A percentile compares a stretch with the other conserved stretches of the same genome.
phyloP scores from a whole-genome alignment of 2,797 vertebrate species.

The Spinus olivaceus region DNA sequence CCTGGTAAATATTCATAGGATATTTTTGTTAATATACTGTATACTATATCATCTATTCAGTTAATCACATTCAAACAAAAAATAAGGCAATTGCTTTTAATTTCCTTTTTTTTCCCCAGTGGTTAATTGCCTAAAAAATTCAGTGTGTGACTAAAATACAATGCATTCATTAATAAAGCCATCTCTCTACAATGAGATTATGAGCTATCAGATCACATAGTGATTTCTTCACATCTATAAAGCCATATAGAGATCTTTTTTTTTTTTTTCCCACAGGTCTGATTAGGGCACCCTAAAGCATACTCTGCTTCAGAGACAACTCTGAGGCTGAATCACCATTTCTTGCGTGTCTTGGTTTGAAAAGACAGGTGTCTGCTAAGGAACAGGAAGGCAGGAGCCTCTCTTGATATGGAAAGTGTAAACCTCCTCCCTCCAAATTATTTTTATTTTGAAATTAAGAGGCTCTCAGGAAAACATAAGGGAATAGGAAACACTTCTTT shows the following conservation, averaged over 20 bases:
- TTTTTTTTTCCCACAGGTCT: not conserved
- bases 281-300: not conserved
- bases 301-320: not conserved
- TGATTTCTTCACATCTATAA: not conserved
- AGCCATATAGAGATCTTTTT: not conserved
- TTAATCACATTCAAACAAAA: slow-evolving; percentile 47
- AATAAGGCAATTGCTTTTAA: slow-evolving; percentile 44
- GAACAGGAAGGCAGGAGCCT: not conserved
- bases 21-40: slow-evolving; percentile 34
- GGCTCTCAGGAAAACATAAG: not conserved
- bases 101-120: not conserved
- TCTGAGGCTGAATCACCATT: not conserved
- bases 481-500: not conserved
- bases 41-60: not conserved
- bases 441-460: not conserved
- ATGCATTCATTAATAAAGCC: slow-evolving; percentile 12
- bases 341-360: not conserved
- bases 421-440: not conserved
- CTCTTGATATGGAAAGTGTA: not conserved
- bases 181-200: not conserved
- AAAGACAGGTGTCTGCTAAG: not conserved
- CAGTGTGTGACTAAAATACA: slow-evolving; percentile 24
- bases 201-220: not conserved
- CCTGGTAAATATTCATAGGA: slow-evolving; percentile 54
- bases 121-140: slow-evolving; percentile 35